Evolutionary conservation across 2,113 vertebrate genomes (phyloP).

Genomic region (Xiphophorus hellerii): DNA sequence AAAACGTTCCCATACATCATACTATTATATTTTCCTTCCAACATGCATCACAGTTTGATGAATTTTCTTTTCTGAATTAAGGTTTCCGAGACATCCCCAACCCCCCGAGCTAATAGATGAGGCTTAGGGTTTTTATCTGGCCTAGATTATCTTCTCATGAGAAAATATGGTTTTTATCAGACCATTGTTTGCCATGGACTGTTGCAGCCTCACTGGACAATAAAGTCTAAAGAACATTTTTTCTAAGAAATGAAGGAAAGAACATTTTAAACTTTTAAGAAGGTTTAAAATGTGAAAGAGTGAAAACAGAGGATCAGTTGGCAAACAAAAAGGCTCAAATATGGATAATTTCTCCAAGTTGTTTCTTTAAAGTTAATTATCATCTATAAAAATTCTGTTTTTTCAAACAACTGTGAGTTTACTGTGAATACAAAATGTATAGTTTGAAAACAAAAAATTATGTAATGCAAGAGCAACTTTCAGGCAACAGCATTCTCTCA

Average conservation of each 20-base stretch:
- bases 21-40: not conserved
- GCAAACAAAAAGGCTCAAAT: not conserved
- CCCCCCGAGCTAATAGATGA: not conserved
- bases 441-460: not conserved
- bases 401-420: no score
- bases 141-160: not conserved
- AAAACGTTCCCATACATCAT: not conserved
- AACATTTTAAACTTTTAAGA: not conserved
- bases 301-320: not conserved
- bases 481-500: not conserved
- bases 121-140: not conserved
- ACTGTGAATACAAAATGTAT: no score
- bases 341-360: not conserved
- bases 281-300: not conserved
- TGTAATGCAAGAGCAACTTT: no score
- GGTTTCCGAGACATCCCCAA: not conserved
- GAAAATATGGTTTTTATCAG: not conserved
- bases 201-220: not conserved
- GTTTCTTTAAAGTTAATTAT: not conserved
- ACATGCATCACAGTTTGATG: not conserved
- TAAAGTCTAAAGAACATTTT: not conserved
- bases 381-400: not conserved
- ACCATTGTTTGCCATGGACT: not conserved
- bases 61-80: not conserved
- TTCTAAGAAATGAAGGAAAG: not conserved